These are phyloP conservation scores for Noctua fimbriata DNA, from an alignment of 2,888 invertebrate genomes.

Conservation along the genomic window DNA sequence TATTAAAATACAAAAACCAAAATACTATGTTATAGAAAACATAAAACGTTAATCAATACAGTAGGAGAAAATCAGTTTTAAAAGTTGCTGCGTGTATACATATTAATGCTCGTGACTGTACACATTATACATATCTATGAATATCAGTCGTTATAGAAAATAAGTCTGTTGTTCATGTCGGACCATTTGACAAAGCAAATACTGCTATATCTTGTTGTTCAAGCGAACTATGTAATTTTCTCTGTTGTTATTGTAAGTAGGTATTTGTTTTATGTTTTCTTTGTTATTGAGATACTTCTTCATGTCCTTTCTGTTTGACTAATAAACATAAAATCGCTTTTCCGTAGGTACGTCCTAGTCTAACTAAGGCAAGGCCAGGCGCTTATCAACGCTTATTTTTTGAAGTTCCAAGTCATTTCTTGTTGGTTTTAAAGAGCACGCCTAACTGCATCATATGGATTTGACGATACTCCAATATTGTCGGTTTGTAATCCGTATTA, in stretches of 20 bases:
- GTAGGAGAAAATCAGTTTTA: neutral
- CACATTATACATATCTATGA: neutral
- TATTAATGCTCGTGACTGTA: neutral
- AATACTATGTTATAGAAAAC: neutral
- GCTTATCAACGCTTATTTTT: neutral
- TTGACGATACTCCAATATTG: neutral
- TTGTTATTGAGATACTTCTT: constrained; percentile 20
- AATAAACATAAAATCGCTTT: neutral
- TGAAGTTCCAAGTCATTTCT: neutral
- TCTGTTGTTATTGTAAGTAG: constrained; percentile 19
- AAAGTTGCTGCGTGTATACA: neutral
- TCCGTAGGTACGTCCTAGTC: neutral
- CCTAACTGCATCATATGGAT: neutral
- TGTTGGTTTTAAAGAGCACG: neutral
- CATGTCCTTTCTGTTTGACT: neutral
- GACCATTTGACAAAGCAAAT: constrained; percentile 44
- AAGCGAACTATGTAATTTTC: constrained; percentile 25
- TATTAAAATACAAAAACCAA: too few species aligned
- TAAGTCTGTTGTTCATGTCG: constrained; percentile 30
- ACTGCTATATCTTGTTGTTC: constrained; percentile 38
- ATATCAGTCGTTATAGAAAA: constrained; percentile 29
- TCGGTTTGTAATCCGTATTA: neutral
- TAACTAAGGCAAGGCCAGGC: neutral
- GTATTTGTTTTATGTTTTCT: constrained; percentile 10
- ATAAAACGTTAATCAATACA: neutral